phyloP scores from a whole-genome alignment of 2,888 invertebrate genomes.

The Drosophila kuntzei region DNA sequence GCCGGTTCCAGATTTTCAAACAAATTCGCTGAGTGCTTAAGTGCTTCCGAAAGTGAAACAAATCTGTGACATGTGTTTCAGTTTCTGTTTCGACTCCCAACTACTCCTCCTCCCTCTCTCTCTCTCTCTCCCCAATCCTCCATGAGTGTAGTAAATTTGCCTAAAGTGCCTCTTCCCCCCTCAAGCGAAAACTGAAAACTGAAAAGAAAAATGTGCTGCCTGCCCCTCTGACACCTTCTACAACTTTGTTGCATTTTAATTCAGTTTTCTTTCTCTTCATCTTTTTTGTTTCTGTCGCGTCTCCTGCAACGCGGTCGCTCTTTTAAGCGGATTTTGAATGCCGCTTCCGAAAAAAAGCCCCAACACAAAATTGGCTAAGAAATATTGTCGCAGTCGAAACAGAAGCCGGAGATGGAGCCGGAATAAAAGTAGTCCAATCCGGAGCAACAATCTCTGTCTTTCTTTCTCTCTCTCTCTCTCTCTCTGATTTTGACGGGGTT shows the following conservation, averaged over 20 bases:
- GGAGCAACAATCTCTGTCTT: constrained; percentile 7
- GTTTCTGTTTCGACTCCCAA: constrained; percentile 38
- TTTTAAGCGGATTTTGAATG: constrained; percentile 81
- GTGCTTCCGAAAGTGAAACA: constrained; percentile 84
- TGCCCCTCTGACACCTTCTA: not conserved
- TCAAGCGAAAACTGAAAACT: constrained; percentile 43
- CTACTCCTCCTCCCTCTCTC: not conserved
- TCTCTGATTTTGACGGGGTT: constrained; percentile 14
- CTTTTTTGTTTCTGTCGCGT: constrained; percentile 29
- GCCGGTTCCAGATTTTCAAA: constrained; percentile 60
- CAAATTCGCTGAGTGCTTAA: constrained; percentile 84
- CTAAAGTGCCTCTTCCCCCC: constrained; percentile 64
- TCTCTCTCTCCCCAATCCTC: not conserved
- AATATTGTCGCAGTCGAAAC: constrained; percentile 50
- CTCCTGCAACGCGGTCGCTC: constrained; percentile 38
- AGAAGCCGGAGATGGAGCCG: constrained; percentile 6
- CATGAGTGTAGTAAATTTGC: constrained; percentile 58
- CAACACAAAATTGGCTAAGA: constrained; percentile 66
- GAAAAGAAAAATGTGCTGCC: constrained; percentile 67
- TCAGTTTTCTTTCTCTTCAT: constrained; percentile 52
- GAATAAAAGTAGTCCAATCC: constrained; percentile 19
- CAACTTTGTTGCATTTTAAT: constrained; percentile 71
- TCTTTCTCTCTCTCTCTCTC: not conserved
- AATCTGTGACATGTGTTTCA: constrained; percentile 85
- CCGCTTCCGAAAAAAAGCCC: constrained; percentile 41